Evolutionary conservation across 1,140 invertebrate genomes (phyloP), one percentile per base, ranked within the genome.

Genomic region (Seison nebaliae): DNA sequence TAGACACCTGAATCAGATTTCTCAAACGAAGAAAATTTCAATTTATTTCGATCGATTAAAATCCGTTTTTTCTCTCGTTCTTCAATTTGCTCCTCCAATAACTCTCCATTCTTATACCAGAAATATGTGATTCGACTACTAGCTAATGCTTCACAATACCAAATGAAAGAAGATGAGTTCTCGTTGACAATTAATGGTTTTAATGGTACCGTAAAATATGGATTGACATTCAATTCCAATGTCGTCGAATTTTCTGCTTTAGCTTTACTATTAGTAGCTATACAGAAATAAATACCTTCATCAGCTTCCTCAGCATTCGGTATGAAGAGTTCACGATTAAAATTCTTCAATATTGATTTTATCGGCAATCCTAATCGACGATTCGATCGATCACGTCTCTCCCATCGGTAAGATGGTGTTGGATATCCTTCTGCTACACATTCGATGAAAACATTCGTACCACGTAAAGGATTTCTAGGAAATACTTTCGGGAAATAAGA

Each of bases 1-100:
- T 80, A 93, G 76, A 88, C 86, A n/a, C 74, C 83, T 39, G 73
- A 68, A 62, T 94, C 83, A 16, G 47, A 67, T 64, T 43, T 72
- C 68, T 37, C 70, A 65, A 53, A 76, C 67, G 12, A 83, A n/a
- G n/a, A 23, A 6, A 15, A 31, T 14, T 14, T 14, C n/a, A 6
- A 8, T 7, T 8, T 16, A 31, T 12, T 31, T n/a, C n/a, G n/a
- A 14, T 19, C 15, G 14, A 37, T 32, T 6, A 28, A 15, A n/a
- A 38, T 21, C 11, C 9, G 16, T 20, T 35, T 20, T 11, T 35
- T 16, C n/a, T 12, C 11, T 35, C 22, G 22, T 18, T 35, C 9
- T 26, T 26, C 9, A 20, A 40, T 24, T 19, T 40, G 19, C 9
- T 23, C 16, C n/a, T 40, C 31, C 8, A 40, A 28, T 28, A 34